Evolutionary conservation across 2,888 invertebrate genomes (phyloP).

Genomic region (Erynnis tages): DNA sequence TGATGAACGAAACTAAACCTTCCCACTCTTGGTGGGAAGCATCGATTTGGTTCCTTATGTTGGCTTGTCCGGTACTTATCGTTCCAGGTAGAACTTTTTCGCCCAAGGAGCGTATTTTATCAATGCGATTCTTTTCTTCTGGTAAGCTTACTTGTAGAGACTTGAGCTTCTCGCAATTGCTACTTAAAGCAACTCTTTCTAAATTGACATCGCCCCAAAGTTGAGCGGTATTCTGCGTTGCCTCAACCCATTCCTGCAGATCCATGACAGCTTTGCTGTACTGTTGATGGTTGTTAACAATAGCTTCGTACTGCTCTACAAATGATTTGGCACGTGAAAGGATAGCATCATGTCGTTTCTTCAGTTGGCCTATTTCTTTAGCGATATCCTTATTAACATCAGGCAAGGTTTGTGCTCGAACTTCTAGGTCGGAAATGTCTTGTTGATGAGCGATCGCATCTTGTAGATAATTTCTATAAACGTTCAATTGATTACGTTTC

Average conservation of each 20-base stretch:
- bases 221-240: slow-evolving; percentile 89
- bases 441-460: slow-evolving; percentile 93
- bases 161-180: slow-evolving; percentile 92
- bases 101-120: slow-evolving; percentile 90
- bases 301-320: slow-evolving; percentile 92
- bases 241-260: slow-evolving; percentile 92
- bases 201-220: slow-evolving; percentile 92
- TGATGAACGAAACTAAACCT: slow-evolving; percentile 87
- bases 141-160: slow-evolving; percentile 89
- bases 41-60: slow-evolving; percentile 93
- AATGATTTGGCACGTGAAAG: slow-evolving; percentile 87
- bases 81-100: slow-evolving; percentile 95
- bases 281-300: slow-evolving; percentile 94
- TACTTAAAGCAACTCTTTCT: slow-evolving; percentile 91
- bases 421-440: slow-evolving; percentile 90
- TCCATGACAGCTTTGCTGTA: slow-evolving; percentile 94
- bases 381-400: slow-evolving; percentile 89
- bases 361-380: slow-evolving; percentile 85
- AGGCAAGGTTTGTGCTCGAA: slow-evolving; percentile 89
- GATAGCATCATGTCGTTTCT: slow-evolving; percentile 87
- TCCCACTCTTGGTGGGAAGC: slow-evolving; percentile 96
- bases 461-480: slow-evolving; percentile 90
- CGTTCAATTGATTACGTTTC: slow-evolving; percentile 92
- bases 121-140: slow-evolving; percentile 92
- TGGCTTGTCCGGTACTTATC: slow-evolving; percentile 89